A percentile compares a stretch with the other conserved stretches of the same genome.
Conservation (phyloP, 2,797 vertebrate species). For the Acipenser transmontanus region DNA sequence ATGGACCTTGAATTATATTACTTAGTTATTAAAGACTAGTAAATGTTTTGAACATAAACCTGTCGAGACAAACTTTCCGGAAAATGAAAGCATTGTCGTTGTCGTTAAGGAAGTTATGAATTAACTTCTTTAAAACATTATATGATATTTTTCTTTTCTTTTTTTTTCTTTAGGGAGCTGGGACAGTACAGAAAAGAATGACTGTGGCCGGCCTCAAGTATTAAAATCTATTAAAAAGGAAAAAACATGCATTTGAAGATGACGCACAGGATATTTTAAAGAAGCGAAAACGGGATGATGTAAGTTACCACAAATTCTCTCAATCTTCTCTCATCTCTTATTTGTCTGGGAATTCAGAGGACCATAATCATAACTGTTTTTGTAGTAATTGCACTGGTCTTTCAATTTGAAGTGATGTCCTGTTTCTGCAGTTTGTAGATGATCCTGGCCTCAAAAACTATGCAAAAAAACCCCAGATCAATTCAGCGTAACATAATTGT, state of each 20-base stretch:
- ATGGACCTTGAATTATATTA: too few species aligned
- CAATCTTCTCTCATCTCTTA: too few species aligned
- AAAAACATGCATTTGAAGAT: slow-evolving; percentile 36
- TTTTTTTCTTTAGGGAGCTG: slow-evolving; percentile 41
- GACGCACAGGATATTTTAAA: slow-evolving; percentile 50
- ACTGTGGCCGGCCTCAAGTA: slow-evolving; percentile 33
- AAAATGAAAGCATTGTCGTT: too few species aligned
- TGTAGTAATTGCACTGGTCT: slow-evolving; percentile 52
- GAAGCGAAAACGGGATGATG: slow-evolving; percentile 60
- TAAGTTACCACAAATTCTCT: slow-evolving; percentile 29
- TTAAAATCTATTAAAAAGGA: slow-evolving; percentile 53
- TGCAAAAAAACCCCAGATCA: slow-evolving; percentile 47
- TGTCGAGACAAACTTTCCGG: too few species aligned
- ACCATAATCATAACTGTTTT: neutral
- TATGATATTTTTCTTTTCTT: too few species aligned
- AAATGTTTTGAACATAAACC: too few species aligned
- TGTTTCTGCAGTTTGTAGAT: slow-evolving; percentile 54
- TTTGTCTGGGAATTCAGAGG: too few species aligned
- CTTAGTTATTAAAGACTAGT: too few species aligned
- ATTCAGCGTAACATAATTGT: slow-evolving; percentile 40
- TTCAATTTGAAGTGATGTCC: neutral
- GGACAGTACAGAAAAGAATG: slow-evolving; percentile 29
- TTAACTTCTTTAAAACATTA: too few species aligned
- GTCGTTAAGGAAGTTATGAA: too few species aligned
- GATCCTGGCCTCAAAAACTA: slow-evolving; percentile 61